phyloP scores from a whole-genome alignment of 2,113 vertebrate genomes.

The Callorhinus ursinus region DNA sequence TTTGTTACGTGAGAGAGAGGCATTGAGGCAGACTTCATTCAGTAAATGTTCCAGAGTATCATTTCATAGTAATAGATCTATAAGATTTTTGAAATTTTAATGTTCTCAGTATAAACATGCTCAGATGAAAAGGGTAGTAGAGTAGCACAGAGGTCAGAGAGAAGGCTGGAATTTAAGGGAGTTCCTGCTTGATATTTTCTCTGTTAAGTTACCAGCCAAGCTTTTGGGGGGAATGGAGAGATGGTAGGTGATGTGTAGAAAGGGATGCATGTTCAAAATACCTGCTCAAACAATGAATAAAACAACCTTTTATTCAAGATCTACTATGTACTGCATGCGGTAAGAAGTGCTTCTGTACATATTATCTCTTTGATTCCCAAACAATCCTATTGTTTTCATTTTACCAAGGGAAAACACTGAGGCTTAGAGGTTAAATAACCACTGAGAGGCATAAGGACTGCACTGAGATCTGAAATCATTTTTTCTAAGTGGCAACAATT shows the following conservation, averaged over 20 bases:
- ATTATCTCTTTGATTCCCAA: neutral
- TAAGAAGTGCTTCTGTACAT: neutral
- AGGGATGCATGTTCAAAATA: neutral
- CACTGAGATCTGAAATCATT: neutral
- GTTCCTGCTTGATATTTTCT: neutral
- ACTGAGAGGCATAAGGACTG: neutral
- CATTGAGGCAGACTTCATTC: neutral
- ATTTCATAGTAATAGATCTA: neutral
- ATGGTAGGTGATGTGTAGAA: neutral
- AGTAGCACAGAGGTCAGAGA: neutral
- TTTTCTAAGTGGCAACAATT: slow-evolving; percentile 16
- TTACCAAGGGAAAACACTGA: slow-evolving; percentile 13
- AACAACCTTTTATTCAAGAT: neutral
- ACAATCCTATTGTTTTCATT: neutral
- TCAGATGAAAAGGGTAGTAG: neutral
- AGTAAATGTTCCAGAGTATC: neutral
- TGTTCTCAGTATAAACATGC: neutral
- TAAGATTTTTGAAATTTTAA: neutral
- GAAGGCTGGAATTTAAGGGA: neutral
- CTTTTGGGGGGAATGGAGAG: neutral
- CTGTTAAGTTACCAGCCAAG: neutral
- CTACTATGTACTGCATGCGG: neutral
- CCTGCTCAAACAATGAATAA: neutral
- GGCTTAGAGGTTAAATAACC: slow-evolving; percentile 23
- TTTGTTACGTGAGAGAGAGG: neutral